Evolutionary conservation across 2,888 invertebrate genomes (phyloP).

Genomic region (Drosophila affinis): DNA sequence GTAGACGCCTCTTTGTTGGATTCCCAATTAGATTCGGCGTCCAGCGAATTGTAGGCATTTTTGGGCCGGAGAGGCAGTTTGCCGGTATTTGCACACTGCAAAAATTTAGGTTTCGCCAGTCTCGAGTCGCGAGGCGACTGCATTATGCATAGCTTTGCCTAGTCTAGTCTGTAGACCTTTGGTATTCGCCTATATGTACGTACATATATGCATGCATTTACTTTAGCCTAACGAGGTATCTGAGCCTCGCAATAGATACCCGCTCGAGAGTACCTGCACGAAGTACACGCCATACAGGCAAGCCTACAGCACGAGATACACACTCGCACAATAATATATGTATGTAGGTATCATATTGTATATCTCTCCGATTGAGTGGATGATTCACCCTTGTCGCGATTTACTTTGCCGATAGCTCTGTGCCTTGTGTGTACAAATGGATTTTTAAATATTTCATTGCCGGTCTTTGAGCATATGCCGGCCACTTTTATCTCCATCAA

Average conservation of each 20-base stretch:
- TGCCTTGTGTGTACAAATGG: background rate
- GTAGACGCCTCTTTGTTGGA: background rate
- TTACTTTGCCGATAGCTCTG: background rate
- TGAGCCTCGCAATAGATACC: conserved; percentile 3
- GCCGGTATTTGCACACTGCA: background rate
- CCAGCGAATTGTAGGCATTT: background rate
- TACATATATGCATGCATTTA: conserved; percentile 10
- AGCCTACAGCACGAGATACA: background rate
- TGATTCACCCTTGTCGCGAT: conserved; percentile 24
- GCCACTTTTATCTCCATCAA: background rate
- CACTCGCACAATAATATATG: no score
- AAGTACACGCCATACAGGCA: background rate
- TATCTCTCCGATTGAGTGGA: background rate
- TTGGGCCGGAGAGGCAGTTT: background rate
- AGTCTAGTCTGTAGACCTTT: conserved; percentile 39
- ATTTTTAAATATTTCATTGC: background rate
- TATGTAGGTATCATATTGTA: background rate
- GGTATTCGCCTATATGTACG: conserved; percentile 9
- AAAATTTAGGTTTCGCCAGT: conserved; percentile 2
- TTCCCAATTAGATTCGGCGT: background rate
- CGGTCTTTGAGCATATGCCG: background rate
- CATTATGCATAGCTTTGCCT: conserved; percentile 19
- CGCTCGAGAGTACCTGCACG: background rate
- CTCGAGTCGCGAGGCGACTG: conserved; percentile 3
- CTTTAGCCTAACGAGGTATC: conserved; percentile 10